Base-by-base conservation (phyloP, 2,113 vertebrate genomes). In the Buteo buteo region DNA sequence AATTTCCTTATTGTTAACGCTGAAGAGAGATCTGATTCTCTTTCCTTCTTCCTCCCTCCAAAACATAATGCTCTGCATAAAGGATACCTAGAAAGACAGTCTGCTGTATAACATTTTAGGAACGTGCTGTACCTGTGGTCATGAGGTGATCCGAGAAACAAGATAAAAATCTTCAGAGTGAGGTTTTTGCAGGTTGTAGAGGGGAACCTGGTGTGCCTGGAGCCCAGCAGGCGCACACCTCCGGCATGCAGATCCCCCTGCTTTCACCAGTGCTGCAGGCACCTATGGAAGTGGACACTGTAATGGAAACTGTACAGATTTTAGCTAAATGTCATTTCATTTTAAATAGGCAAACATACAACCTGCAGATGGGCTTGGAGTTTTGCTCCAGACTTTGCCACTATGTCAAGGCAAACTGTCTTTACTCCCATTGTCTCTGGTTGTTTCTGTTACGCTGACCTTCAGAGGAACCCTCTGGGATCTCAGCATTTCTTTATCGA, bases 401-500 rank as follows among this genome's bases (percentile, higher is more conserved):
- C 42, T 67, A 1, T 38, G 61, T 94, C 58, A 62, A 54, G 59
- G 47, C 86, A 91, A 90, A 38, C 81, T 94, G 50, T 65, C 94
- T 87, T 82, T 69, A 70, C 11, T 82, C 26, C 24, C 50, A 71
- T 86, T 71, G 73, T 81, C 88, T 79, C 47, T 0, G 0, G 69
- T 72, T 69, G 42, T 80, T 94, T 71, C 74, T 95, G 95, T 94
- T 84, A 80, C 0, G 7, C n/a, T 95, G 92, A 93, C 88, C 86
- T 96, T 93, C 96, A 83, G 80, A 97, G 72, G 36, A 91, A 31
- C 91, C 94, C 90, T 94, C 78, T 91, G 94, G 86, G 86, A 88
- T 79, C 66, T 86, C 88, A 81, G 50, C 73, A 64, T 95, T 93
- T 88, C 57, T 89, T 62, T 83, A 58, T 52, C 13, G 18, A 88